These are phyloP conservation scores for Limnephilus rhombicus DNA, from an alignment of 2,888 invertebrate species.

Conservation along the genomic window DNA sequence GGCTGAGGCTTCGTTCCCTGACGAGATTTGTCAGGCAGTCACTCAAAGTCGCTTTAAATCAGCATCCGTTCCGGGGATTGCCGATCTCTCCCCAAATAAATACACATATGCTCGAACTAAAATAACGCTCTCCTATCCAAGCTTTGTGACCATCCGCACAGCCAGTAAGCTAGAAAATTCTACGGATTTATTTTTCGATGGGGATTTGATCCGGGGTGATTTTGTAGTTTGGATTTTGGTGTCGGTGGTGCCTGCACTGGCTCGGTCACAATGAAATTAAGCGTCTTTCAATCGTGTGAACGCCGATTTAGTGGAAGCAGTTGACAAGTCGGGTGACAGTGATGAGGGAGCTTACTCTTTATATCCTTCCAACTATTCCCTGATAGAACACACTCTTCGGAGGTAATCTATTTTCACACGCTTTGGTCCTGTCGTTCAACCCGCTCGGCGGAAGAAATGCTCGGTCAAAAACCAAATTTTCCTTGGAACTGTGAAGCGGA, in stretches of 20 bases:
- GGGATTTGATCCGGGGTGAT: neutral
- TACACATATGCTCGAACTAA: slow-evolving; percentile 25
- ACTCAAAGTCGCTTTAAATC: slow-evolving; percentile 58
- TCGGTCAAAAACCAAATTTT: neutral
- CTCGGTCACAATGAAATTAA: slow-evolving; percentile 44
- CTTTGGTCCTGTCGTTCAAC: slow-evolving; percentile 1
- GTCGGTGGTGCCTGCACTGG: slow-evolving; percentile 25
- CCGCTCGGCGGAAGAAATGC: neutral
- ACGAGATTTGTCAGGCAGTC: slow-evolving; percentile 60
- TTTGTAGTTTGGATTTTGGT: slow-evolving; percentile 12
- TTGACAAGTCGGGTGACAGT: slow-evolving; percentile 43
- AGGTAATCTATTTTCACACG: slow-evolving; percentile 6
- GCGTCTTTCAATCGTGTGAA: slow-evolving; percentile 42
- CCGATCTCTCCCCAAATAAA: slow-evolving; percentile 35
- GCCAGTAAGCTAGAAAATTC: neutral
- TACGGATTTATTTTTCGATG: neutral
- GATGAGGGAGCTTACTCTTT: slow-evolving; percentile 38
- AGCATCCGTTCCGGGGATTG: slow-evolving; percentile 43
- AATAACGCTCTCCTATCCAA: neutral
- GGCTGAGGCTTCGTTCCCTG: slow-evolving; percentile 29
- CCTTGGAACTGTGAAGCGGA: neutral
- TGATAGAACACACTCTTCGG: slow-evolving; percentile 26
- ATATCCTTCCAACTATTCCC: slow-evolving; percentile 20
- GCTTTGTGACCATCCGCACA: neutral
- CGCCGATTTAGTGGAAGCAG: slow-evolving; percentile 17